phyloP scores from a whole-genome alignment of 1,140 invertebrate genomes.

The Megalopta genalis region DNA sequence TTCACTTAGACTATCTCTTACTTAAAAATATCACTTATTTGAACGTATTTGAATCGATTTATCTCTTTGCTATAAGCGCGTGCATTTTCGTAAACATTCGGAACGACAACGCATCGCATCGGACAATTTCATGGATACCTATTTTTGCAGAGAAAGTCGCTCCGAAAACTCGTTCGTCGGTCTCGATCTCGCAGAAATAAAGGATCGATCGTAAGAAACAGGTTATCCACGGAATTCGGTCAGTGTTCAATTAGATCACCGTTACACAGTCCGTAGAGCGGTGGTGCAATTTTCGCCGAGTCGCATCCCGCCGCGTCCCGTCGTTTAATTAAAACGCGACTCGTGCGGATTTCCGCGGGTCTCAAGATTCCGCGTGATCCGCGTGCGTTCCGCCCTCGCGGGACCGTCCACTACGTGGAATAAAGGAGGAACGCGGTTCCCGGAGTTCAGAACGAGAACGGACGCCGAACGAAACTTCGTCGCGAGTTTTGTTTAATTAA shows the following conservation, averaged over 20 bases:
- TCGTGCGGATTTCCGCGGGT: not conserved
- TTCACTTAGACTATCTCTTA: too few relatives aligned
- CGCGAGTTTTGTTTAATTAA: conserved; percentile 38
- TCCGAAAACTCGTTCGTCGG: too few relatives aligned
- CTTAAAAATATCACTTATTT: too few relatives aligned
- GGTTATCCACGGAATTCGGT: not conserved
- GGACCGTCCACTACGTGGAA: not conserved
- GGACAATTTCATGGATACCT: too few relatives aligned
- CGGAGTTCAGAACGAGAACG: conserved; percentile 16
- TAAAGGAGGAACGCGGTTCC: not conserved
- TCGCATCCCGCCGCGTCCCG: too few relatives aligned
- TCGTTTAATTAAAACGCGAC: not conserved
- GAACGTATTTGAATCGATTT: too few relatives aligned
- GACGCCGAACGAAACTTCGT: conserved; percentile 11
- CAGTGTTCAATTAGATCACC: not conserved
- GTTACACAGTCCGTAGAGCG: not conserved
- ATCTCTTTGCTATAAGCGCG: too few relatives aligned
- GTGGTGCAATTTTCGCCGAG: not conserved
- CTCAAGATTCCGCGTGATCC: not conserved
- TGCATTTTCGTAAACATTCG: too few relatives aligned
- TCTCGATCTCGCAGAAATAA: too few relatives aligned
- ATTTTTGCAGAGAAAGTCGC: too few relatives aligned
- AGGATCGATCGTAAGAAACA: not conserved
- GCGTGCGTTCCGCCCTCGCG: not conserved
- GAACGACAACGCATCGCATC: too few relatives aligned